These are phyloP conservation scores for Drosophila pectinifera DNA, from an alignment of 1,140 invertebrate genomes.

Conservation along the genomic window DNA sequence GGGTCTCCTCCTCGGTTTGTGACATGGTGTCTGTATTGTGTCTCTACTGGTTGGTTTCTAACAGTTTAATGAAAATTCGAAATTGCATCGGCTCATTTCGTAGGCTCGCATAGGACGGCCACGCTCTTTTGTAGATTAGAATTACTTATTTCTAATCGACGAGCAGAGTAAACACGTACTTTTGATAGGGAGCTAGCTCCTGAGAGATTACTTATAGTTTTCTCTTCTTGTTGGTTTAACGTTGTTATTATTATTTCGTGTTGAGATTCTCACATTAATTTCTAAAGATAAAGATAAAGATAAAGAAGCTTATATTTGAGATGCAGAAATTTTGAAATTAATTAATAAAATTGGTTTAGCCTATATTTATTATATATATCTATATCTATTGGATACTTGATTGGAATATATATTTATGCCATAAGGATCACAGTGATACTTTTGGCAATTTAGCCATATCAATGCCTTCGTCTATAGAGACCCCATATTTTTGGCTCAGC, in stretches of 20 bases:
- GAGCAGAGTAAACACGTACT: neutral
- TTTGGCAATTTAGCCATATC: constrained; percentile 23
- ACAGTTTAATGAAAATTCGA: neutral
- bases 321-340: neutral
- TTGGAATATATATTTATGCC: neutral
- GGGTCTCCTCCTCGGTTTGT: constrained; percentile 34
- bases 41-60: constrained; percentile 1
- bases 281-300: no score
- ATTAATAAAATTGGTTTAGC: neutral
- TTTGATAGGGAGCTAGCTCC: neutral
- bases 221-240: neutral
- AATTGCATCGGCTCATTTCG: neutral
- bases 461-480: constrained; percentile 65
- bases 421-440: neutral
- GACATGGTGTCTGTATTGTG: constrained; percentile 37
- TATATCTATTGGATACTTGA: neutral
- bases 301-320: neutral
- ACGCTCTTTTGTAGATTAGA: neutral
- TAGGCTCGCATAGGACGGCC: neutral
- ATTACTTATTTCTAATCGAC: neutral
- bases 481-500: constrained; percentile 39
- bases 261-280: no score
- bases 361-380: neutral
- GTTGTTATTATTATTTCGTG: neutral
- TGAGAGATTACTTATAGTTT: neutral